A percentile compares a stretch with the other conserved stretches of the same genome.
phyloP scores from a whole-genome alignment of 2,888 invertebrate species.

The Mechanitis messenoides region DNA sequence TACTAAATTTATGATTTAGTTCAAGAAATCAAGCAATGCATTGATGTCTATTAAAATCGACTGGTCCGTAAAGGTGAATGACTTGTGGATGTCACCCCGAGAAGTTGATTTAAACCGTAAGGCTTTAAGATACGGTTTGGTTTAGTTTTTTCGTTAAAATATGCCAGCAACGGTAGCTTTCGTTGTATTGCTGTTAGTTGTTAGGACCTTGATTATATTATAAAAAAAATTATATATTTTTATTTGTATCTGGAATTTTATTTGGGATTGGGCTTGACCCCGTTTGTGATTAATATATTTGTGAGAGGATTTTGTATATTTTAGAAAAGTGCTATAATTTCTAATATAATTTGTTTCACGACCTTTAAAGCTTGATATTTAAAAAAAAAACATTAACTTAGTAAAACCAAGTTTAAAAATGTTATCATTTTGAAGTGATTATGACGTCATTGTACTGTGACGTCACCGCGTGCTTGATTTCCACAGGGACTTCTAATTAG shows the following conservation, averaged over 20 bases:
- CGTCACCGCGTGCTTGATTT: no score
- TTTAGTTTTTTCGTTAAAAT: not conserved
- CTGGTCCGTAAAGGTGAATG: slow-evolving; percentile 10
- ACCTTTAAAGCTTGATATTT: no score
- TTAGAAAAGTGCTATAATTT: no score
- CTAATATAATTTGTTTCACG: no score
- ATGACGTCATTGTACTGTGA: no score
- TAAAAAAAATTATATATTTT: not conserved
- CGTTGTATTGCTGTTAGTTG: slow-evolving; percentile 10
- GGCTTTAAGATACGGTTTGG: not conserved
- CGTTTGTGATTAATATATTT: no score
- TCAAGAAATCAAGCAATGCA: slow-evolving; percentile 12
- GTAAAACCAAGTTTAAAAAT: no score
- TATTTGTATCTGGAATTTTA: not conserved
- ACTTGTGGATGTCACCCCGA: not conserved
- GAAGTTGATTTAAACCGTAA: not conserved
- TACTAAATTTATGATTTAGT: not conserved
- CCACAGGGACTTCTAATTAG: no score
- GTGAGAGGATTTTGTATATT: no score
- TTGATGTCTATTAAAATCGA: not conserved
- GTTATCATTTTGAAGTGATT: no score
- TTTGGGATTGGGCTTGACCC: not conserved
- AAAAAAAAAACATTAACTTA: no score
- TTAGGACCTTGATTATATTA: not conserved
- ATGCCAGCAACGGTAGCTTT: slow-evolving; percentile 9